Conservation (phyloP, 2,113 vertebrate species). For the Apistogramma diplotaenia region DNA sequence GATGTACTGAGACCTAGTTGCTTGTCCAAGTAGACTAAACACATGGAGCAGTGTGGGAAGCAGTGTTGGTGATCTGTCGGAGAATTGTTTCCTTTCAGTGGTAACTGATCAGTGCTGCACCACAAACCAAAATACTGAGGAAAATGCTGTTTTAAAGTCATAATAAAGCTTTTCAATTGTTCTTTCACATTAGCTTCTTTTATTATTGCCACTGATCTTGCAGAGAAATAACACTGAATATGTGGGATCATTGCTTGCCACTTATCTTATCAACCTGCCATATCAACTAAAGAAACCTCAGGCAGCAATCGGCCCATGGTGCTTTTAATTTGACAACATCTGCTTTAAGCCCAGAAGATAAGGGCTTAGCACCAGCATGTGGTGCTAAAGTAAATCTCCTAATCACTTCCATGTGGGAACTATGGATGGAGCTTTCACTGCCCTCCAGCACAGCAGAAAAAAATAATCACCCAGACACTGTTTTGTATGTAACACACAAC, state of each 20-base stretch:
- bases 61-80: neutral
- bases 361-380: constrained; percentile 23
- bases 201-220: neutral
- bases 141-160: neutral
- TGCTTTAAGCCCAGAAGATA: constrained; percentile 16
- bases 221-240: neutral
- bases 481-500: neutral
- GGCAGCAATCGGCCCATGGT: neutral
- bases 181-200: neutral
- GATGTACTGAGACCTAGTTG: neutral
- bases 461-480: constrained; percentile 3
- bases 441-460: neutral
- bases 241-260: neutral
- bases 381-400: constrained; percentile 2
- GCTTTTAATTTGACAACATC: constrained; percentile 15
- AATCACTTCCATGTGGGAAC: constrained; percentile 50
- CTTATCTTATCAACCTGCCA: neutral
- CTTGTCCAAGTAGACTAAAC: neutral
- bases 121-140: neutral
- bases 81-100: constrained; percentile 14
- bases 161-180: neutral
- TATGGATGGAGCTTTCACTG: constrained; percentile 9
- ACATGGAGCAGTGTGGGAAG: constrained; percentile 43
- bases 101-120: neutral
- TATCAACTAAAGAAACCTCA: neutral